Evolutionary conservation across 2,888 invertebrate species (phyloP), one percentile per base, ranked within the genome.

Genomic region (Shargacucullia verbasci): DNA sequence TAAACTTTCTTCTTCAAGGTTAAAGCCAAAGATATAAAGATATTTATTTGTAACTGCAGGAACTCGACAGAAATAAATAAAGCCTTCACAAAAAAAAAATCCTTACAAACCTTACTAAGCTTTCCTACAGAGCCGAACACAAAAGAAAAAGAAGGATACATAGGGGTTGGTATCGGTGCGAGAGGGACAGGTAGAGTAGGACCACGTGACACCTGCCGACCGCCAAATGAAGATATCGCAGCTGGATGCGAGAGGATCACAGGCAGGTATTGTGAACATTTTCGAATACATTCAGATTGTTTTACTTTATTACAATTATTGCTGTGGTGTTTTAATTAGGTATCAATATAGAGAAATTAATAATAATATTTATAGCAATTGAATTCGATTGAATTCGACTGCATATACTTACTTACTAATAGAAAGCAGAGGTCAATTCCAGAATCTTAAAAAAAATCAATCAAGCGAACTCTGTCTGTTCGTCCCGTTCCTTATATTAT

Each of bases 211-310:
- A 94, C 93, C 92, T 94, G 93, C 92, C 88, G 90, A 81, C 91
- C 88, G 88, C 89, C 92, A 92, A 93, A 94, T 94, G 92, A 93
- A 94, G 94, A 94, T 89, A 93, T 93, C 93, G 91, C 93, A 93
- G 93, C 93, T 92, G 93, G 91, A 89, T 89, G 87, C 86, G 83
- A 87, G 88, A 85, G 84, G 79, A 82, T 81, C 87, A 82, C 55
- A 71, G 73, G 48, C 84, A 87, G 89, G 79, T 70, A 79, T 83
- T 53, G 61, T 61, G 70, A 88, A 89, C 87, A 73, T 86, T 80
- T 76, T 43, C 29, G 4, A 6, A 37, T 0, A 13, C n/a, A 8
- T 11, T 20, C 14, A n/a, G 11, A 14, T 10, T 38, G 4, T 20
- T 20, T 20, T 4, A 20, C 20, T 20, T 3, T 20, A 20, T 20